Base-by-base conservation (phyloP, 2,113 vertebrate genomes). In the Pseudopodoces humilis region DNA sequence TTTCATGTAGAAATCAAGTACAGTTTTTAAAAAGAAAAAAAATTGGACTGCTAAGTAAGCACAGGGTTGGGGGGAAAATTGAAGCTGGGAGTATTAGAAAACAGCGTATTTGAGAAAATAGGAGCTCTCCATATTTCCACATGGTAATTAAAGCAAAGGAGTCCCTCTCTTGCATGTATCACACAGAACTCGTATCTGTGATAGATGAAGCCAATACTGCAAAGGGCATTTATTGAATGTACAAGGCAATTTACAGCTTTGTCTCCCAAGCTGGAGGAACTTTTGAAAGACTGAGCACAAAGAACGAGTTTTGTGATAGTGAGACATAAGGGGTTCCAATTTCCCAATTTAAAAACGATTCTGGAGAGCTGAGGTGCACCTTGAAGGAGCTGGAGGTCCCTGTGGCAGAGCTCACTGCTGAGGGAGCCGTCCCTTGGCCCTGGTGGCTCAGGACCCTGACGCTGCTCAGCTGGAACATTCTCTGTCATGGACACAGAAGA, bases 371-470 rank as follows among this genome's bases (percentile, higher is more conserved):
- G 33, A 56, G 27, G 17, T 7, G 19, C 15, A 5, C 24, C 58
- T 25, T 3, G 3, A 30, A 72, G 44, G 24, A 37, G 49, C 18
- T 2, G 55, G 7, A 19, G 43, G 21, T 18, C 10, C 46, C 33
- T 37, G 44, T 50, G 13, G 46, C 35, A 24, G 8, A 10, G 9
- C 55, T 65, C 6, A 3, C 33, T 3, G 13, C 24, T 4, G 17
- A 6, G 1, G 43, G 41, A 49, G 47, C 31, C 1, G 0, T 53
- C 33, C 47, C 39, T 18, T 6, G 9, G 15, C 9, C 10, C 4
- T 4, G 2, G 11, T 0, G 1, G 18, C 15, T 3, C 68, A 14
- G 49, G 53, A 21, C 43, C 27, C 70, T 24, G 70, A 6, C 62
- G 24, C 9, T 71, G 55, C 27, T 79, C 41, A 28, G 39, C 64